A percentile compares a stretch with the other conserved stretches of the same genome.
phyloP scores from a whole-genome alignment of 2,888 invertebrate species.

The Campoplex nolae region DNA sequence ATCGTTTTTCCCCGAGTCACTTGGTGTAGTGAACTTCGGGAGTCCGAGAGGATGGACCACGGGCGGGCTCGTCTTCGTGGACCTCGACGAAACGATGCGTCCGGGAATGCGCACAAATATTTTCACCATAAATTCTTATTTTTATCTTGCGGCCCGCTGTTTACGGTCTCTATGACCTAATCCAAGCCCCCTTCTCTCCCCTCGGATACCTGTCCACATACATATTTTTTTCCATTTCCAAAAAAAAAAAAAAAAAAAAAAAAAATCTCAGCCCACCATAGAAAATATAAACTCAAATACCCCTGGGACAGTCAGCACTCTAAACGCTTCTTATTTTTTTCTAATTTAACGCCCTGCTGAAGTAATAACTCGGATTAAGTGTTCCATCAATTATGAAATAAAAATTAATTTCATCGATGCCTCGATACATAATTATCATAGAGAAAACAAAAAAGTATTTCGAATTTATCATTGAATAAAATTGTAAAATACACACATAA shows the following conservation, averaged over 20 bases:
- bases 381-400: not conserved
- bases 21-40: constrained; percentile 66
- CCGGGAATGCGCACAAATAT: constrained; percentile 80
- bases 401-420: not conserved
- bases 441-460: too few species aligned
- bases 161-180: constrained; percentile 79
- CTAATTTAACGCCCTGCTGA: not conserved
- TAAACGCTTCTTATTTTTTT: not conserved
- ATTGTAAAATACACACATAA: too few species aligned
- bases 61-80: constrained; percentile 63
- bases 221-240: constrained; percentile 13
- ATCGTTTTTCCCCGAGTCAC: constrained; percentile 45
- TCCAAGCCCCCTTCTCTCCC: constrained; percentile 69
- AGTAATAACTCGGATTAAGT: not conserved
- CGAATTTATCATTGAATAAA: too few species aligned
- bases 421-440: too few species aligned
- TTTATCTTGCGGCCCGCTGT: constrained; percentile 78
- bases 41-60: constrained; percentile 57
- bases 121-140: constrained; percentile 81
- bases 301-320: not conserved
- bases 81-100: constrained; percentile 69
- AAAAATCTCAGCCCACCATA: not conserved
- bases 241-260: not conserved
- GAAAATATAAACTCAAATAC: not conserved
- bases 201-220: constrained; percentile 18